Evolutionary conservation across 2,797 vertebrate species (phyloP).

Genomic region (Emys orbicularis): DNA sequence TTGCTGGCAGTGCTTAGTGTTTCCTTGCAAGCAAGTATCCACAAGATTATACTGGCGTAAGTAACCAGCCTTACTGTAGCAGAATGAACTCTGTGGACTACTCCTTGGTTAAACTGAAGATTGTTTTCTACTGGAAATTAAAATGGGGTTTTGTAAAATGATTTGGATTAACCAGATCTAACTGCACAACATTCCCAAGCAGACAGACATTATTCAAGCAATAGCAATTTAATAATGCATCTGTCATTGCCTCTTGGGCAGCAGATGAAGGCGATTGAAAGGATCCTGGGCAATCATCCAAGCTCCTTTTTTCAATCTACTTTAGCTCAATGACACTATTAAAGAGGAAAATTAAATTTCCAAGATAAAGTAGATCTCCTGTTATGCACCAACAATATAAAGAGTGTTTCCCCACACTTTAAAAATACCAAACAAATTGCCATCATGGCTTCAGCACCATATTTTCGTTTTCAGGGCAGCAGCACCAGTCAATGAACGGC

Average conservation of each 20-base stretch:
- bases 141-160: background rate
- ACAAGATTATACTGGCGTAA: background rate
- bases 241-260: background rate
- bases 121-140: background rate
- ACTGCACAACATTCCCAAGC: background rate
- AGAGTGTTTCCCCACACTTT: background rate
- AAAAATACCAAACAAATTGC: background rate
- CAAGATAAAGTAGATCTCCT: slow-evolving; percentile 24
- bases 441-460: background rate
- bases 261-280: background rate
- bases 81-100: background rate
- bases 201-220: background rate
- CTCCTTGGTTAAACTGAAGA: background rate
- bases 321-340: background rate
- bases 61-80: background rate
- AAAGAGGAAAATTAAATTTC: slow-evolving; percentile 5
- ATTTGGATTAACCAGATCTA: background rate
- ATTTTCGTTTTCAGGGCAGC: background rate
- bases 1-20: background rate
- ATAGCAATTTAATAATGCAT: background rate
- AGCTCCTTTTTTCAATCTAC: background rate
- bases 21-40: background rate
- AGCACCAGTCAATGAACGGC: background rate
- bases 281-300: background rate
- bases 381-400: background rate